A percentile compares a stretch with the other conserved stretches of the same genome.
Evolutionary conservation across 2,888 invertebrate species (phyloP).

Genomic region (Luperina testacea): DNA sequence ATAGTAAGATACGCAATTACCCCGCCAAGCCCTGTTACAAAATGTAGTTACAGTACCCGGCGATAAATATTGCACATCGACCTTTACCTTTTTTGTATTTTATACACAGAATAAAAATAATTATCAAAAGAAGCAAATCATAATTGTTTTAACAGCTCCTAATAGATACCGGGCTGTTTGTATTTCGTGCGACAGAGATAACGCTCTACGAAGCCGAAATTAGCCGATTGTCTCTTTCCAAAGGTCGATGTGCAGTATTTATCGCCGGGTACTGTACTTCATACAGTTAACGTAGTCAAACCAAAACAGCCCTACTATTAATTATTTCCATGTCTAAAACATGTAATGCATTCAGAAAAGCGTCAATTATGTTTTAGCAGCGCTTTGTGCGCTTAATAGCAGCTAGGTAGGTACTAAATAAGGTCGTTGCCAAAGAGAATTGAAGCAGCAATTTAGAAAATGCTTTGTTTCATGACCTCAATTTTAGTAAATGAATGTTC

Average conservation of each 20-base stretch:
- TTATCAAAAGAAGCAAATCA: too few relatives aligned
- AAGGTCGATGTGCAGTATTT: too few relatives aligned
- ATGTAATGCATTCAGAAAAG: conserved; percentile 30
- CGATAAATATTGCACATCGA: too few relatives aligned
- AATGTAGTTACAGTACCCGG: background rate
- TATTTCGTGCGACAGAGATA: too few relatives aligned
- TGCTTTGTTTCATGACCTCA: conserved; percentile 61
- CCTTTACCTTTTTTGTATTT: too few relatives aligned
- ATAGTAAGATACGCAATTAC: background rate
- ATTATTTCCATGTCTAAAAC: conserved; percentile 24
- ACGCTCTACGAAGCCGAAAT: too few relatives aligned
- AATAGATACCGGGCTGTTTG: too few relatives aligned
- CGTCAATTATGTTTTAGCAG: conserved; percentile 16
- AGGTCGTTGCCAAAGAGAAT: conserved; percentile 63
- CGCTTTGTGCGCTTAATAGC: conserved; percentile 52
- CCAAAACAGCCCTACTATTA: background rate
- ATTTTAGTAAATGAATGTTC: conserved; percentile 41
- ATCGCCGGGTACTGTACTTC: background rate
- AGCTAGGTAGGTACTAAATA: conserved; percentile 52
- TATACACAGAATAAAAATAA: too few relatives aligned
- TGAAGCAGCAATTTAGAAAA: conserved; percentile 62
- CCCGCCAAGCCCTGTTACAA: background rate
- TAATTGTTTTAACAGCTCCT: too few relatives aligned
- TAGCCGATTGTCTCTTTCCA: too few relatives aligned
- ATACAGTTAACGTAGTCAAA: background rate